phyloP scores from a whole-genome alignment of 2,888 invertebrate genomes.

The Leptodirus hochenwartii region DNA sequence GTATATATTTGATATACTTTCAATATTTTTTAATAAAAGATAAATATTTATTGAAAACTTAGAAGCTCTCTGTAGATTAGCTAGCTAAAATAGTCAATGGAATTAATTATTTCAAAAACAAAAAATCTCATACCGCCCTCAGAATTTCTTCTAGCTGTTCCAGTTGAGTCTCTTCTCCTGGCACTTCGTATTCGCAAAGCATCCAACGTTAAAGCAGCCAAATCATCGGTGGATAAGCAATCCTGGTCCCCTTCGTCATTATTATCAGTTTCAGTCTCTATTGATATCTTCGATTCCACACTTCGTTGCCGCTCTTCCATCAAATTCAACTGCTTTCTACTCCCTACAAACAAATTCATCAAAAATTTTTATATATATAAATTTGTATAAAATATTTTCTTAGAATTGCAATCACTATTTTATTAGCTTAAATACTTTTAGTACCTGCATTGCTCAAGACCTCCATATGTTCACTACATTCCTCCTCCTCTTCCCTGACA shows the following conservation, averaged over 20 bases:
- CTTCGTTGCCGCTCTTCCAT: constrained; percentile 29
- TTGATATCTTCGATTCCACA: constrained; percentile 31
- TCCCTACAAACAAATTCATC: constrained; percentile 8
- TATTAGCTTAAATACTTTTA: not conserved
- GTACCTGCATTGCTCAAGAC: constrained; percentile 20
- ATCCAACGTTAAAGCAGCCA: constrained; percentile 23
- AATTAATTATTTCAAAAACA: no score
- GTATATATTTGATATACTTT: no score
- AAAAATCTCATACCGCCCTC: no score
- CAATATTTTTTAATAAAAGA: no score
- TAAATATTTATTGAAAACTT: no score
- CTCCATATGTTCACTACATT: constrained; percentile 41
- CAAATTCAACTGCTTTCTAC: constrained; percentile 15
- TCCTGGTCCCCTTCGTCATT: constrained; percentile 10
- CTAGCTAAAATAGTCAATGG: no score
- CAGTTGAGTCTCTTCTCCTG: constrained; percentile 27
- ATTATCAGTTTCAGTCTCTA: constrained; percentile 20
- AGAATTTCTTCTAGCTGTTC: constrained; percentile 29
- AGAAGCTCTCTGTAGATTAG: no score
- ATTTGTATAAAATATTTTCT: not conserved
- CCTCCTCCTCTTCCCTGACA: constrained; percentile 28
- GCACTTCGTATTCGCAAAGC: constrained; percentile 19
- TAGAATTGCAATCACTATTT: constrained; percentile 2
- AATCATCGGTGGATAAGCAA: constrained; percentile 19
- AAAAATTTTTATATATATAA: not conserved